These are phyloP conservation scores for Polydrusus tereticollis DNA, from an alignment of 2,888 invertebrate genomes.

Conservation along the genomic window DNA sequence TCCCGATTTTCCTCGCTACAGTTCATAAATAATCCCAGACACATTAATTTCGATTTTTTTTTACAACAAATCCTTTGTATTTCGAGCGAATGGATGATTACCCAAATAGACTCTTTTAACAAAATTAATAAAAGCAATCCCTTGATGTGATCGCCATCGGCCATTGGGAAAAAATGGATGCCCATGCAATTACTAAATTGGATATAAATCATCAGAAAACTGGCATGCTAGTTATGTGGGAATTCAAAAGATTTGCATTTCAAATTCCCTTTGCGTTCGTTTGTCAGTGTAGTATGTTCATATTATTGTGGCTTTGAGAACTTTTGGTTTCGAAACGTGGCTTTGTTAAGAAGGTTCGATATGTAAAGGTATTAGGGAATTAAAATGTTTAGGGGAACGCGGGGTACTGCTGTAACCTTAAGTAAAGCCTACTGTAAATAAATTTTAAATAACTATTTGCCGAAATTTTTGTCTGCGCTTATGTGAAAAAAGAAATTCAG, in stretches of 20 bases:
- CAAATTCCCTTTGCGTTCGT: constrained; percentile 30
- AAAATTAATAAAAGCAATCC: constrained; percentile 40
- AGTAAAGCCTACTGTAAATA: no score
- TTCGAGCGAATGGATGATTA: constrained; percentile 34
- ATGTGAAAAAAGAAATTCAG: no score
- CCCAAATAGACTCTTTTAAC: constrained; percentile 41
- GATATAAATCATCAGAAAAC: constrained; percentile 48
- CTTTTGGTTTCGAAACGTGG: background rate
- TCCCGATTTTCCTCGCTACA: no score
- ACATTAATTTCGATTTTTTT: background rate
- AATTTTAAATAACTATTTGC: no score
- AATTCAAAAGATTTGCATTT: constrained; percentile 42
- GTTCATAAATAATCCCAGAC: background rate
- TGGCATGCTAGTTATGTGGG: constrained; percentile 38
- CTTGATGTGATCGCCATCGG: constrained; percentile 24
- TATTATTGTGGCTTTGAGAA: constrained; percentile 36
- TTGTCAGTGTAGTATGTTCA: constrained; percentile 30
- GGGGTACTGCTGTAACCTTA: no score
- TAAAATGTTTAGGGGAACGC: background rate
- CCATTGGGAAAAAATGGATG: constrained; percentile 42
- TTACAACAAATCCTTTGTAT: background rate
- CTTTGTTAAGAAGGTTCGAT: background rate
- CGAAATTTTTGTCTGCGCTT: no score
- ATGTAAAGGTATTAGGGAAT: background rate
- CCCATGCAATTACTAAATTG: constrained; percentile 49